phyloP scores from a whole-genome alignment of 2,113 vertebrate species.

The Gavialis gangeticus region DNA sequence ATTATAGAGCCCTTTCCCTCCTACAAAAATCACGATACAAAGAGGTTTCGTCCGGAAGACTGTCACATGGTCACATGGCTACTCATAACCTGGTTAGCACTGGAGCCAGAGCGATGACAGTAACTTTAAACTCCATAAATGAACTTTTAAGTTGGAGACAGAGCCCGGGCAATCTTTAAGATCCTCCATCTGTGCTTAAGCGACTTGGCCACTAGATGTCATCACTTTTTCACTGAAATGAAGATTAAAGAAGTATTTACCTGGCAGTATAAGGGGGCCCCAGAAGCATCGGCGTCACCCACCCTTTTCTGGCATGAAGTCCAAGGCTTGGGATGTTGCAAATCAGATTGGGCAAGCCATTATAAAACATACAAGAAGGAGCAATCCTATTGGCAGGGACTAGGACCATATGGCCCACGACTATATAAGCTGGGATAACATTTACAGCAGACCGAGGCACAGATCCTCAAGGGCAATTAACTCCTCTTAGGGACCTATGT shows the following conservation, averaged over 20 bases:
- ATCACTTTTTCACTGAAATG: constrained; percentile 60
- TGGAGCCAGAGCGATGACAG: neutral
- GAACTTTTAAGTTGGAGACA: accelerated
- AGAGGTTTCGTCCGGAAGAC: neutral
- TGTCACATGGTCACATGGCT: accelerated
- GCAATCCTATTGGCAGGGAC: neutral
- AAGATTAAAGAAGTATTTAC: neutral
- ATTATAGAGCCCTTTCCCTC: accelerated
- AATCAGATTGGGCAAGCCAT: accelerated
- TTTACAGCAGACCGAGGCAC: neutral
- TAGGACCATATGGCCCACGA: neutral
- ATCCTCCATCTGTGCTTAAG: neutral
- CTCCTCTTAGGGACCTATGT: too few relatives aligned
- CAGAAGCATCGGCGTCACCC: accelerated
- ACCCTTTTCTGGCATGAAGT: neutral
- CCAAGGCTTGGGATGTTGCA: neutral
- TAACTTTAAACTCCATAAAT: neutral
- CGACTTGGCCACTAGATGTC: constrained; percentile 69
- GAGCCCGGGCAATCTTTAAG: neutral
- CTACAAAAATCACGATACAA: neutral
- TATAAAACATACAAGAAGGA: neutral
- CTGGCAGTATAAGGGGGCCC: neutral
- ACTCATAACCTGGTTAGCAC: neutral
- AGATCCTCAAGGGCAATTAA: neutral
- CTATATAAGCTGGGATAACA: neutral